Conservation (phyloP, 2,113 vertebrate species). For the Lepidothrix coronata region DNA sequence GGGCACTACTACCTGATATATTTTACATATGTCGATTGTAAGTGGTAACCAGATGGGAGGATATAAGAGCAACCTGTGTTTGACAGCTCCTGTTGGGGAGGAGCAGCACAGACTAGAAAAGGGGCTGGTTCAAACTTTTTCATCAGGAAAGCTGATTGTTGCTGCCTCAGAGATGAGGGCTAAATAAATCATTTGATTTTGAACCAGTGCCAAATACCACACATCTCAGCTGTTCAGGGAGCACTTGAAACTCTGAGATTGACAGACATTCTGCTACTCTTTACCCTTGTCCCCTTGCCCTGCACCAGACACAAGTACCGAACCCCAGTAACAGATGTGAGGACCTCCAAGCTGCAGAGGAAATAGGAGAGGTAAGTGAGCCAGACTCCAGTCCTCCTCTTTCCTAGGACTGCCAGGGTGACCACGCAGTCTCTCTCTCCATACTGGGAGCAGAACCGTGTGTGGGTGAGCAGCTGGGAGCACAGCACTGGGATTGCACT, state of each 20-base stretch:
- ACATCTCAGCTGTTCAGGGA: not conserved
- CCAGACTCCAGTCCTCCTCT: not conserved
- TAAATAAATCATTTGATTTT: not conserved
- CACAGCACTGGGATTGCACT: too few relatives aligned
- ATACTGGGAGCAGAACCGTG: rapidly evolving
- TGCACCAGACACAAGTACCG: not conserved
- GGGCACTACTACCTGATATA: not conserved
- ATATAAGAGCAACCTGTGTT: not conserved
- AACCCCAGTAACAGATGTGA: not conserved
- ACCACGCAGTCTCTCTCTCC: not conserved
- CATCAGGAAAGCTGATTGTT: not conserved
- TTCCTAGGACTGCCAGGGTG: not conserved
- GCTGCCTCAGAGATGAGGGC: not conserved
- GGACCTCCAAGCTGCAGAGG: not conserved
- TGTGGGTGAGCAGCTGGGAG: not conserved
- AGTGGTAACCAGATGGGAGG: not conserved
- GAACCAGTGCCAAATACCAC: not conserved
- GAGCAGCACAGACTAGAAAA: not conserved
- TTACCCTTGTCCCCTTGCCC: not conserved
- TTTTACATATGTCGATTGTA: not conserved
- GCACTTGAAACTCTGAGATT: not conserved
- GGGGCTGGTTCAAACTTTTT: not conserved
- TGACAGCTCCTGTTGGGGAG: not conserved
- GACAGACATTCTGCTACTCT: not conserved
- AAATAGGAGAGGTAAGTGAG: not conserved